Conservation (phyloP, 2,888 invertebrate species). For the Dorcus parallelipipedus region DNA sequence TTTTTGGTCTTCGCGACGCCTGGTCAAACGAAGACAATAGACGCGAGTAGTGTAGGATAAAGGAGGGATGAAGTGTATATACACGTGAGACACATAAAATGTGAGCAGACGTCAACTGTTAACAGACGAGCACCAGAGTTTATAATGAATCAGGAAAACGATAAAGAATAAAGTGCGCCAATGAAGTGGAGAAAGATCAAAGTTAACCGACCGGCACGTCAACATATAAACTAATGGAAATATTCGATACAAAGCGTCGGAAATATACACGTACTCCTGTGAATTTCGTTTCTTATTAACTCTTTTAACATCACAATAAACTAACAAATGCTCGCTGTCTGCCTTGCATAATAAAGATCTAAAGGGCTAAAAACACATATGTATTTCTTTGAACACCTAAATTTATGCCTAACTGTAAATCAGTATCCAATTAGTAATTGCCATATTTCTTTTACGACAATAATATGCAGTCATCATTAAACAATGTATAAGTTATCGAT, state of each 20-base stretch:
- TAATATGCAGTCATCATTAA: no score
- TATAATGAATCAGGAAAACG: conserved; percentile 43
- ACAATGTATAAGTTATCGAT: no score
- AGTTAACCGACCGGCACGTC: conserved; percentile 36
- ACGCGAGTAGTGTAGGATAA: conserved; percentile 19
- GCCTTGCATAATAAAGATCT: no score
- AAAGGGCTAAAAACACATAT: no score
- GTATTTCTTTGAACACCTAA: no score
- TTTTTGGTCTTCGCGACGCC: background rate
- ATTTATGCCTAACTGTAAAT: no score
- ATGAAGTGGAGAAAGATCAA: conserved; percentile 46
- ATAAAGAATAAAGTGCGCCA: conserved; percentile 45
- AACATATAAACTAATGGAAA: conserved; percentile 34
- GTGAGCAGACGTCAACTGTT: conserved; percentile 43
- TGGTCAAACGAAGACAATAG: conserved; percentile 11
- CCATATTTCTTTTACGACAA: no score
- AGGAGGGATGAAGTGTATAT: conserved; percentile 28
- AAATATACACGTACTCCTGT: conserved; percentile 21
- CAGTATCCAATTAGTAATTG: no score
- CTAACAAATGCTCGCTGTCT: background rate
- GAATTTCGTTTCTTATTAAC: conserved; percentile 15
- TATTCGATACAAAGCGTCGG: conserved; percentile 33
- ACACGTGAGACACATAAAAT: conserved; percentile 47
- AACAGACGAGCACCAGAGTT: conserved; percentile 44
- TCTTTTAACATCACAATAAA: conserved; percentile 15